phyloP scores from a whole-genome alignment of 30 jellyfish, hydroid and myxozoan genomes.

The Cassiopea xamachana region DNA sequence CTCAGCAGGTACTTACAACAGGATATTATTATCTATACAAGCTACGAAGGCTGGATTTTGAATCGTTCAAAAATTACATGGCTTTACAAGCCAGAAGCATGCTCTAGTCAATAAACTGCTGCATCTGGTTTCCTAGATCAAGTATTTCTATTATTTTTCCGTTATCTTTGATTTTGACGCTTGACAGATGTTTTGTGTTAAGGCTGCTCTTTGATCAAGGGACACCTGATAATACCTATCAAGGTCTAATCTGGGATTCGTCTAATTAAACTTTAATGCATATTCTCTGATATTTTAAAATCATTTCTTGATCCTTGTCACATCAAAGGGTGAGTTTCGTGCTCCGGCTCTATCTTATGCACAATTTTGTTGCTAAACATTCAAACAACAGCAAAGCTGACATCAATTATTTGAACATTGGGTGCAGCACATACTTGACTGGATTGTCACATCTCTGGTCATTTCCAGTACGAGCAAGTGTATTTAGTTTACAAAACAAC shows the following conservation, averaged over 20 bases:
- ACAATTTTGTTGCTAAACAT: conserved; percentile 10
- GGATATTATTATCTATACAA: neutral
- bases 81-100: neutral
- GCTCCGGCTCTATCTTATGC: conserved; percentile 3
- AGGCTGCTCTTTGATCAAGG: conserved; percentile 14
- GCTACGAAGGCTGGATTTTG: neutral
- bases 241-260: conserved; percentile 23
- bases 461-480: conserved; percentile 33
- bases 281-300: conserved; percentile 17
- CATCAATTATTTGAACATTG: conserved; percentile 19
- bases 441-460: conserved; percentile 35
- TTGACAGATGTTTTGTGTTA: conserved; percentile 6
- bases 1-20: conserved; percentile 14
- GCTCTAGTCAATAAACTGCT: neutral
- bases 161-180: neutral
- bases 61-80: neutral
- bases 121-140: neutral
- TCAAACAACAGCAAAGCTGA: neutral
- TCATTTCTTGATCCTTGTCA: conserved; percentile 61
- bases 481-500: conserved; percentile 55
- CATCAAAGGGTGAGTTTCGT: conserved; percentile 29
- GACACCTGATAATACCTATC: conserved; percentile 63
- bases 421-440: conserved; percentile 15
- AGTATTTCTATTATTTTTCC: conserved; percentile 1
- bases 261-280: conserved; percentile 51